phyloP scores from a whole-genome alignment of 2,113 vertebrate genomes.

The Ellobius talpinus region DNA sequence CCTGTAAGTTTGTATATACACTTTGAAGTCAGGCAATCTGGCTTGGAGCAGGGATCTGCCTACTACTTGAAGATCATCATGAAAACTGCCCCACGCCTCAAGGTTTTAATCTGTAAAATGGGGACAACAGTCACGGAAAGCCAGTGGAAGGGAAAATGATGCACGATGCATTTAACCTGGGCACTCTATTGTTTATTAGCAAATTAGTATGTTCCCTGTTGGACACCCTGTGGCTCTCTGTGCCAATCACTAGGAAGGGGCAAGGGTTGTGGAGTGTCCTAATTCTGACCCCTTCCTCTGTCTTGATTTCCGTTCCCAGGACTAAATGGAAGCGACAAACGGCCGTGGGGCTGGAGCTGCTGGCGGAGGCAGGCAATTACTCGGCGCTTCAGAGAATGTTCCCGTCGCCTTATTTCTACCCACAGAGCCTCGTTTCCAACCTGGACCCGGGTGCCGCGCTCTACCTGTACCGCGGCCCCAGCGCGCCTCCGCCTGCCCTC shows the following conservation, averaged over 20 bases:
- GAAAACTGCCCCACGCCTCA: neutral
- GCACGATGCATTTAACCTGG: fast-evolving
- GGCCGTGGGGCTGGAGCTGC: slow-evolving; percentile 96
- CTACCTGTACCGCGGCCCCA: slow-evolving; percentile 96
- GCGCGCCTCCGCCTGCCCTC: slow-evolving; percentile 94
- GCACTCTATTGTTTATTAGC: neutral
- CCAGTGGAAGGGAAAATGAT: neutral
- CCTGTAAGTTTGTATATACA: neutral
- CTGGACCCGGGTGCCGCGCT: slow-evolving; percentile 96
- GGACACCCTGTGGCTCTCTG: neutral
- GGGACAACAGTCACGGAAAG: neutral
- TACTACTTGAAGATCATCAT: neutral
- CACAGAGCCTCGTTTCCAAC: slow-evolving; percentile 96
- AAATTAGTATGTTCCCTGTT: fast-evolving
- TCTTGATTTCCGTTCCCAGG: slow-evolving; percentile 84
- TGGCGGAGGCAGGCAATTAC: slow-evolving; percentile 98
- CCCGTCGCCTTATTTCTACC: slow-evolving; percentile 98
- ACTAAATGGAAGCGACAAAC: slow-evolving; percentile 99
- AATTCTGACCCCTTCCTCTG: neutral
- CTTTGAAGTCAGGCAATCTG: neutral
- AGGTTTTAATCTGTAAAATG: slow-evolving; percentile 16
- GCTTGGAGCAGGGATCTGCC: neutral
- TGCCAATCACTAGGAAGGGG: neutral
- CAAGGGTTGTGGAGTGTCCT: neutral
- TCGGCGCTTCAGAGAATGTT: slow-evolving; percentile 98